Percentiles rank a stretch among this genome's conserved stretches.
Conservation (phyloP, 2,888 invertebrate species). For the Ophion ellenae region DNA sequence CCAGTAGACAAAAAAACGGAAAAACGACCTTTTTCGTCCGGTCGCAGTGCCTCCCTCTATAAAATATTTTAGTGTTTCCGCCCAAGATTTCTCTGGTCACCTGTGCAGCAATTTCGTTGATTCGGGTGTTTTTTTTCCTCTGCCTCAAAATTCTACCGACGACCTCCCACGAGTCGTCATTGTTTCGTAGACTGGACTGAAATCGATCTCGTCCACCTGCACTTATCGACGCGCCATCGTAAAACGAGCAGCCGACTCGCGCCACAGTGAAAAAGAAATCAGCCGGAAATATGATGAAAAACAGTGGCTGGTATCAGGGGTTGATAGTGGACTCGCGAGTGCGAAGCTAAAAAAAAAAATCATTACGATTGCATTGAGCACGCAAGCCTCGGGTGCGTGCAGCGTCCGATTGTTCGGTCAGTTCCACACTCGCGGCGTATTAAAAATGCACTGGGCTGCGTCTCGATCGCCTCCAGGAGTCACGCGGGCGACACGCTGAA, state of each 20-base stretch:
- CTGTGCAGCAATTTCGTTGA: background rate
- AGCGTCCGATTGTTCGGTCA: conserved; percentile 68
- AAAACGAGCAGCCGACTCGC: background rate
- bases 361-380: conserved; percentile 72
- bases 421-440: conserved; percentile 43
- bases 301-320: conserved; percentile 17
- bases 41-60: no score
- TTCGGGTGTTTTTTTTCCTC: background rate
- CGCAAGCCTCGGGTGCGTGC: conserved; percentile 66
- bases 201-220: background rate
- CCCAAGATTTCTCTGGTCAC: no score
- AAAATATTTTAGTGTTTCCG: no score
- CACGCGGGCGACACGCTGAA: conserved; percentile 35
- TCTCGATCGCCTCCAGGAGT: conserved; percentile 50
- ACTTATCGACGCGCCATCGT: background rate
- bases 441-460: conserved; percentile 59
- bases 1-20: background rate
- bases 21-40: background rate
- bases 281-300: background rate
- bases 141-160: no score
- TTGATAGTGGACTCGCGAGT: conserved; percentile 60
- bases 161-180: background rate
- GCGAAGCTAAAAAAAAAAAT: conserved; percentile 62
- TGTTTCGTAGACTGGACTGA: background rate
- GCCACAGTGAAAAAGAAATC: background rate